Base-by-base conservation (phyloP, 2,888 invertebrate species). In the Timema podura region DNA sequence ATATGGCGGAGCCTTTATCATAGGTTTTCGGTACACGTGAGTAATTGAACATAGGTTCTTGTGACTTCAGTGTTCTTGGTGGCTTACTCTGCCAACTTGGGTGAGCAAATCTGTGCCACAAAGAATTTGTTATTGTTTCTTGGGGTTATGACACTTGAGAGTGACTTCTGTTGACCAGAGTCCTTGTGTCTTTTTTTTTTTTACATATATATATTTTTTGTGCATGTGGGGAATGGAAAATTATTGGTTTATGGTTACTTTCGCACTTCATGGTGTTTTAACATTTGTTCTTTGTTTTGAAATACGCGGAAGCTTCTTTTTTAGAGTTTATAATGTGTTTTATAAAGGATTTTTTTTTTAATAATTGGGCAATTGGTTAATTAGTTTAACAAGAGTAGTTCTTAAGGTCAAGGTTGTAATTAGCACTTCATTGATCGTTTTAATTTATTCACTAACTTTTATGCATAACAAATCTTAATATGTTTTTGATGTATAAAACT, bases 221-320 rank as follows among this genome's bases (percentile, higher is more conserved):
- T 59, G 70, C 71, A 71, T 71, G 71, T 67, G 69, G 73, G 73
- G 73, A 70, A 69, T 73, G 70, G 73, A 73, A 73, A 70, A n/a
- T n/a, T n/a, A n/a, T 71, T 70, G 73, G 73, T 73, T 67, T 71
- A 71, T 67, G 73, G 73, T 69, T 73, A 70, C 72, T 73, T 71
- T 69, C 61, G 57, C 72, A 72, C 69, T 70, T 72, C 70, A 69
- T 72, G 67, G 68, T 68, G 68, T 68, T 70, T 49, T 70, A 66
- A 69, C 59, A 61, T 70, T 64, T 68, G 54, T 70, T 70, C 67
- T 68, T 68, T 70, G 72, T 72, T 71, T 5, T 70, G 68, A 69
- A 67, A 68, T 65, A 68, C 65, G 69, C 69, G 68, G 64, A 54
- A 67, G 67, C 64, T 61, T 30, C 65, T 67, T 61, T 64, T 67